These are phyloP conservation scores for Ischnura elegans DNA, from an alignment of 2,888 invertebrate species.

Conservation along the genomic window DNA sequence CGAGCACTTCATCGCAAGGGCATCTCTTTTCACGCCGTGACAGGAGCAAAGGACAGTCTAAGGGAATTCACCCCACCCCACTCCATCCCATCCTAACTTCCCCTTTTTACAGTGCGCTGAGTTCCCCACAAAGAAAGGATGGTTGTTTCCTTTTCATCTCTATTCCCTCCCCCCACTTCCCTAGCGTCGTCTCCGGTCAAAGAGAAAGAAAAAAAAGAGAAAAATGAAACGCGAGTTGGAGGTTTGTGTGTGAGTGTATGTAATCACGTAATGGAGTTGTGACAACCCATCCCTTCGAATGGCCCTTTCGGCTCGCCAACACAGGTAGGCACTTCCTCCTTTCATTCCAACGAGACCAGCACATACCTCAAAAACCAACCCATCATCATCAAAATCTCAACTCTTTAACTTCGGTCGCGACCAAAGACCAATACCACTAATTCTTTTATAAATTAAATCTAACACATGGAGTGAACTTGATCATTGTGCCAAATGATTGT, in stretches of 20 bases:
- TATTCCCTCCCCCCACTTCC: not conserved
- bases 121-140: not conserved
- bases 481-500: too few relatives aligned
- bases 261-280: constrained; percentile 38
- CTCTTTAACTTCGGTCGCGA: not conserved
- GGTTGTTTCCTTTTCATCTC: constrained; percentile 13
- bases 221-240: not conserved
- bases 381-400: not conserved
- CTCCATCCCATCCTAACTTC: too few relatives aligned
- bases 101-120: not conserved
- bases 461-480: too few relatives aligned
- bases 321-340: not conserved
- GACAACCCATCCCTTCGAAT: not conserved
- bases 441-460: too few relatives aligned
- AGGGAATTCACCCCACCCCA: too few relatives aligned
- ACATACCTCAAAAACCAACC: too few relatives aligned
- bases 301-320: too few relatives aligned
- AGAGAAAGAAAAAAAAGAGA: too few relatives aligned
- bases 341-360: not conserved
- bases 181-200: not conserved
- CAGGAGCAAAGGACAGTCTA: not conserved
- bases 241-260: not conserved
- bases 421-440: not conserved
- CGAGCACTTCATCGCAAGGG: not conserved
- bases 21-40: not conserved